Evolutionary conservation across 2,888 invertebrate genomes (phyloP), one percentile per base, ranked within the genome.

Genomic region (Odontothrips loti): DNA sequence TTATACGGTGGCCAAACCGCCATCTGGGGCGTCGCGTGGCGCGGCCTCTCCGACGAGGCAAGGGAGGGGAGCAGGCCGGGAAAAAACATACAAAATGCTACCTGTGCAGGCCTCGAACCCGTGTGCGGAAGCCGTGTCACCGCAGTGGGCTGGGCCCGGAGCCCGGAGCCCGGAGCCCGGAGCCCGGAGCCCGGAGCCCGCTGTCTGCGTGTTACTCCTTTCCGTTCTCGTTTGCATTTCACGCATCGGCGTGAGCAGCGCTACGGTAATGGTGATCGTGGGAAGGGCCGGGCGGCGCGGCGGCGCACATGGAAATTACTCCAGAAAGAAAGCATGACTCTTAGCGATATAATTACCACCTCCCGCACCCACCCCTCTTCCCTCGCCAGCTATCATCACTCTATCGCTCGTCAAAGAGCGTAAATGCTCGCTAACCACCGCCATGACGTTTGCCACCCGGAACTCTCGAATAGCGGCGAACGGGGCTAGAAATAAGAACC

Each of bases 151-250:
- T 11, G 58, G 6, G 58, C 58, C 4, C 15, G 20, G 58, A 6
- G 12, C 58, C 34, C 34, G 3, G 34, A 2, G 3, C 3, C 34
- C 34, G 58, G 58, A 6, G 58, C 58, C 4, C 15, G 20, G 58
- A 6, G 12, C 58, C 34, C 34, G 3, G 34, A 2, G 3, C 3
- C 34, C 34, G 6, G 3, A 43, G 34, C 34, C 34, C 3, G 3
- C 34, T 6, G 34, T 6, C 34, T 6, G 34, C 34, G 34, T 43
- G 34, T 6, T 43, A 6, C 68, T 9, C 23, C 17, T 75, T 75
- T 75, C 68, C 68, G 68, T 75, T 75, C 68, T 75, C 68, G 68
- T 75, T 75, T 27, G 68, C 68, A 27, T 75, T 75, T 75, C 68
- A 27, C 58, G 20, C 17, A 58, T 58, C 58, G 23, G 68, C 12